A percentile compares a stretch with the other conserved stretches of the same genome.
Conservation (phyloP, 92 coral and sea anemone genomes). For the Montipora capitata region DNA sequence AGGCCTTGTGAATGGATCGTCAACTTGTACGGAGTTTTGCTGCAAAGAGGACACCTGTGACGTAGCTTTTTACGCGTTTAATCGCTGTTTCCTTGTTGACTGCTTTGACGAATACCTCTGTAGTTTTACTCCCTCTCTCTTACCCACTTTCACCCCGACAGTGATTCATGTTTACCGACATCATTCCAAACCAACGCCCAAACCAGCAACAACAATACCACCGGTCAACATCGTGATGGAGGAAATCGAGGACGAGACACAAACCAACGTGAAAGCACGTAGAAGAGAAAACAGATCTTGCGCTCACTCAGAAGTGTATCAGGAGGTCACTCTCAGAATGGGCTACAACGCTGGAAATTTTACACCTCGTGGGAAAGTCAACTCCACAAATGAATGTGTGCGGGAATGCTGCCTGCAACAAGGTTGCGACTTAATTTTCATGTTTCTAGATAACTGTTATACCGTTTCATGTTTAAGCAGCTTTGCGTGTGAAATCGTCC, state of each 20-base stretch:
- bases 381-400: slow-evolving; percentile 83
- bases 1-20: slow-evolving; percentile 61
- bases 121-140: slow-evolving; percentile 79
- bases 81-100: slow-evolving; percentile 84
- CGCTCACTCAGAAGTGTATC: slow-evolving; percentile 79
- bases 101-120: slow-evolving; percentile 93
- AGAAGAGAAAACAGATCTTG: slow-evolving; percentile 46
- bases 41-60: slow-evolving; percentile 81
- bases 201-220: slow-evolving; percentile 33
- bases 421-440: slow-evolving; percentile 90
- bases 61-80: slow-evolving; percentile 79
- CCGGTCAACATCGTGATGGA: slow-evolving; percentile 62
- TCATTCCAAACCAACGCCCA: slow-evolving; percentile 44
- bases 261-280: not conserved
- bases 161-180: slow-evolving; percentile 73
- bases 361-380: slow-evolving; percentile 83
- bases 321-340: slow-evolving; percentile 91
- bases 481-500: slow-evolving; percentile 89
- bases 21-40: slow-evolving; percentile 78
- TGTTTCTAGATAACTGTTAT: slow-evolving; percentile 91
- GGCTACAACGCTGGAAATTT: slow-evolving; percentile 94
- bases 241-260: slow-evolving; percentile 52
- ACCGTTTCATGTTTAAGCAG: slow-evolving; percentile 90
- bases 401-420: slow-evolving; percentile 81
- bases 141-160: slow-evolving; percentile 90